phyloP scores from a whole-genome alignment of 2,888 invertebrate genomes.

The Rugalucina vietnamica region DNA sequence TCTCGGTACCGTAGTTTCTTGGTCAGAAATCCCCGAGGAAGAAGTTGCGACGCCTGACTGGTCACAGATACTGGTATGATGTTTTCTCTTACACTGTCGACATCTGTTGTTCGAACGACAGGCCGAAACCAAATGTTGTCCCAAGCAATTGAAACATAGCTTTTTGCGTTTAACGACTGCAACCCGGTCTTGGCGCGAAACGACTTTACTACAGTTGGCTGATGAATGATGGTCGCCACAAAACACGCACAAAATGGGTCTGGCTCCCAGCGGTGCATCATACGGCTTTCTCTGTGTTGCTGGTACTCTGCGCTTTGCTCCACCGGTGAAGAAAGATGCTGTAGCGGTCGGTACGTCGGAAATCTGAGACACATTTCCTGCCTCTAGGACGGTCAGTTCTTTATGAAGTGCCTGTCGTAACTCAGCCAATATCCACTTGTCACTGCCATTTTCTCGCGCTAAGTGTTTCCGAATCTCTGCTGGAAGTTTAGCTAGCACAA shows the following conservation, averaged over 20 bases:
- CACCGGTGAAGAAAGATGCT: background rate
- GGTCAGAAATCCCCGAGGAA: background rate
- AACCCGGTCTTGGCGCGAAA: background rate
- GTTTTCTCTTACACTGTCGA: background rate
- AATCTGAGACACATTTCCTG: background rate
- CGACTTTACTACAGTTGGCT: background rate
- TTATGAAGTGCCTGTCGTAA: conserved; percentile 14
- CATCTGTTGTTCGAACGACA: conserved; percentile 7
- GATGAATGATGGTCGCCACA: background rate
- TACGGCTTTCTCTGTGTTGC: background rate
- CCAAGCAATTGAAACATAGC: conserved; percentile 7
- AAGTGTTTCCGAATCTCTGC: background rate
- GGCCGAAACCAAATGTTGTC: conserved; percentile 3
- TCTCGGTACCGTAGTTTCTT: background rate
- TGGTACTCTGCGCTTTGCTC: background rate
- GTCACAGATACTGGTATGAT: background rate
- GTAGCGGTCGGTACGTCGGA: background rate
- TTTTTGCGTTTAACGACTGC: background rate
- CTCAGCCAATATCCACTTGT: background rate
- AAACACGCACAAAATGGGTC: background rate
- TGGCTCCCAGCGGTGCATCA: background rate
- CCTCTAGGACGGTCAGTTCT: conserved; percentile 28
- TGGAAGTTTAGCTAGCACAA: background rate
- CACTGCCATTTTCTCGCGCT: background rate
- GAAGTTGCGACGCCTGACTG: background rate